phyloP scores from a whole-genome alignment of 2,888 invertebrate genomes.

The Idaea biselata region DNA sequence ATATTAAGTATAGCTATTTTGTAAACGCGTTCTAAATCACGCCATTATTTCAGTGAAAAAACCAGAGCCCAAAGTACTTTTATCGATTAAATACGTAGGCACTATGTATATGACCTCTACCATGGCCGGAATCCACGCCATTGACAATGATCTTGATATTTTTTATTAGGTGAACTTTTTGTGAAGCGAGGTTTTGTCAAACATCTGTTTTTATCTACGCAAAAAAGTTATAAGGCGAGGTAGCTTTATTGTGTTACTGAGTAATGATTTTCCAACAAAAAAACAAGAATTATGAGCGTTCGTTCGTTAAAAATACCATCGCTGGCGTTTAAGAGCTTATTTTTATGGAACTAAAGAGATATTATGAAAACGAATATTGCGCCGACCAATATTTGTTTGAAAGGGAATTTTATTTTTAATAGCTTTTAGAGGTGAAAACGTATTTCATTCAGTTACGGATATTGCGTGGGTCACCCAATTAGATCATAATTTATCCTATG shows the following conservation, averaged over 20 bases:
- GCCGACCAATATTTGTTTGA: slow-evolving; percentile 36
- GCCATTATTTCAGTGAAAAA: slow-evolving; percentile 12
- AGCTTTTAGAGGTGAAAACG: slow-evolving; percentile 15
- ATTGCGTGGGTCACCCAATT: not conserved
- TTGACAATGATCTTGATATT: slow-evolving; percentile 74
- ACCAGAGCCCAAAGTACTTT: slow-evolving; percentile 10
- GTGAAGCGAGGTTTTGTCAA: slow-evolving; percentile 43
- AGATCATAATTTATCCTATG: not conserved
- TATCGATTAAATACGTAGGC: not conserved
- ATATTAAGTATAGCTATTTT: too few species aligned
- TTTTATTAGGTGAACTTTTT: slow-evolving; percentile 47
- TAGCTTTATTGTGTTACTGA: slow-evolving; percentile 48
- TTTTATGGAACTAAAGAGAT: slow-evolving; percentile 38
- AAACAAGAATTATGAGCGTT: slow-evolving; percentile 43
- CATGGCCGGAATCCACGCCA: slow-evolving; percentile 49
- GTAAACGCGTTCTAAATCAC: slow-evolving; percentile 9
- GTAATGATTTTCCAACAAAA: slow-evolving; percentile 43
- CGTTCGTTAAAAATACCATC: slow-evolving; percentile 39
- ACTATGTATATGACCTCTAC: slow-evolving; percentile 33
- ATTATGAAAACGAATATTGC: slow-evolving; percentile 39
- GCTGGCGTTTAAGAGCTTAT: slow-evolving; percentile 40
- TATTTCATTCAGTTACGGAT: not conserved
- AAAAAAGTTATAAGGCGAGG: slow-evolving; percentile 48
- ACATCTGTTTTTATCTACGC: slow-evolving; percentile 40
- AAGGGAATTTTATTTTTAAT: slow-evolving; percentile 36